Base-by-base conservation (phyloP, 2,113 vertebrate genomes). In the Bubo scandiacus region DNA sequence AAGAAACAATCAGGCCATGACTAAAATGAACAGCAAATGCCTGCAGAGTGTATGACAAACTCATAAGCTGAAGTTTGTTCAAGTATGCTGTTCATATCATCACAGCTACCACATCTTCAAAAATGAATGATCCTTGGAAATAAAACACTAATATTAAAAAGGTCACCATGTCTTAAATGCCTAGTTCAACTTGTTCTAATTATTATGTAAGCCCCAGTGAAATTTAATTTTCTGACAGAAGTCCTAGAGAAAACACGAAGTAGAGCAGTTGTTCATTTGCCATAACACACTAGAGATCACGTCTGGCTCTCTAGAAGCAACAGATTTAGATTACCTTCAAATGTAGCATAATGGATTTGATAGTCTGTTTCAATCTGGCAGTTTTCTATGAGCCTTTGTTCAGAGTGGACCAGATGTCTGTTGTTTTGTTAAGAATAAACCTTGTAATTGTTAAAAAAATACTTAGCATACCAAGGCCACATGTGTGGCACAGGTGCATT, bases 371-470 rank as follows among this genome's bases (percentile, higher is more conserved):
- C 43, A 90, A 32, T 75, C 63, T 27, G 65, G 2, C 45, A 74
- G 34, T 88, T 94, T 80, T 54, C 43, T 92, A 49, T 70, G 86
- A 93, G 89, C 55, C 52, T 93, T 92, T 95, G 51, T 67, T 96
- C 51, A 71, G 74, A 70, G 43, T 90, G 72, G 68, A 84, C 54
- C 94, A 97, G 90, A 92, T 97, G 81, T 91, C 81, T 96, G 45
- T 59, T 97, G 78, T 96, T 97, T 94, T 81, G 47, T 82, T 96
- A 93, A 43, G 83, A 96, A 97, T 97, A 96, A 96, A 95, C 11
- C 22, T 9, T 52, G n/a, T 85, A 97, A 96, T 97, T 97, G 62
- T 96, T 98, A 30, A 36, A 74, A 93, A 96, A 95, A 63, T 22
- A 45, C 26, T 73, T 77, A 93, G 27, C 15, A 26, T n/a, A 95